phyloP scores from a whole-genome alignment of 2,888 invertebrate genomes.

The Pristionchus entomophagus region DNA sequence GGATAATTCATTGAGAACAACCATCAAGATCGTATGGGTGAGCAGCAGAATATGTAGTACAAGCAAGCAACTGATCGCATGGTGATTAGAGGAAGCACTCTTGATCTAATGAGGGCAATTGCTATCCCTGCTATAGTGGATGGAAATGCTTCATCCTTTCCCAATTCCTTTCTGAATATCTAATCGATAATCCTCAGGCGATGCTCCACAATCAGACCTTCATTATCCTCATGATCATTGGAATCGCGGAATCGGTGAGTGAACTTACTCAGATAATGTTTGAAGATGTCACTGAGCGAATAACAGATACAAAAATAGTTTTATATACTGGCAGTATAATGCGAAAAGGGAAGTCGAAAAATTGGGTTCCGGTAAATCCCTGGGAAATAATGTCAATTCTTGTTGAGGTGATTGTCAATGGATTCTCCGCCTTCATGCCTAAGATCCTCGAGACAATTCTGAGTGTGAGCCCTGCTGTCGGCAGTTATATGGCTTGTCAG shows the following conservation, averaged over 20 bases:
- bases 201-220: slow-evolving; percentile 74
- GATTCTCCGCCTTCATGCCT: slow-evolving; percentile 75
- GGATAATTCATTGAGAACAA: not conserved
- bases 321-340: too few relatives aligned
- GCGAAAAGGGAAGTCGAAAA: too few relatives aligned
- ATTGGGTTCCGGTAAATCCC: not conserved
- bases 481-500: slow-evolving; percentile 72
- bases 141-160: too few relatives aligned
- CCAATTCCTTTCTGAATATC: too few relatives aligned
- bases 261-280: too few relatives aligned
- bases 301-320: too few relatives aligned
- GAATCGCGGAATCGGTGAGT: slow-evolving; percentile 70
- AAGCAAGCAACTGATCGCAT: too few relatives aligned
- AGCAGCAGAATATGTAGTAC: not conserved
- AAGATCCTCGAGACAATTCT: slow-evolving; percentile 75
- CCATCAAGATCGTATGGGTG: slow-evolving; percentile 58
- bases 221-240: slow-evolving; percentile 71
- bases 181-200: slow-evolving; percentile 55
- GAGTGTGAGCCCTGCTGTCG: slow-evolving; percentile 71
- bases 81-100: too few relatives aligned
- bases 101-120: too few relatives aligned
- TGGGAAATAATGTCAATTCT: not conserved
- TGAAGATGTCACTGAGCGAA: too few relatives aligned
- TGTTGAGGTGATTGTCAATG: slow-evolving; percentile 49
- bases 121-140: too few relatives aligned